phyloP scores from a whole-genome alignment of 1,140 invertebrate genomes.

The Caenorhabditis brenneri region DNA sequence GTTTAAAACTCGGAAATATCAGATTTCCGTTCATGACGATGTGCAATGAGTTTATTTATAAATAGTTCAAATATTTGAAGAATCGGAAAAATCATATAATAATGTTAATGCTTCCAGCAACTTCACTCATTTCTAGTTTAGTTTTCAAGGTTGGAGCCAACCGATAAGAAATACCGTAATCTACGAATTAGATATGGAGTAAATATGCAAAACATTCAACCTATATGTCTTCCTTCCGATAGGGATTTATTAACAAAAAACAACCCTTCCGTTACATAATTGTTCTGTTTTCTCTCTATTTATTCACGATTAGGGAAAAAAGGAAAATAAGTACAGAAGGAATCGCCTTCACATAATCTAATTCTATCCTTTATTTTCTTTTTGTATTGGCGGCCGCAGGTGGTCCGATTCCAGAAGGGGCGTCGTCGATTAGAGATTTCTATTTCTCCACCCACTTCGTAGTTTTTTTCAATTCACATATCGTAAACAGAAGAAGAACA shows the following conservation, averaged over 20 bases:
- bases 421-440: constrained; percentile 1
- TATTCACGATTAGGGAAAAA: not conserved
- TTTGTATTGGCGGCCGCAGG: constrained; percentile 31
- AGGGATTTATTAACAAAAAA: too few species aligned
- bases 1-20: not conserved
- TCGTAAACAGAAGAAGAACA: not conserved
- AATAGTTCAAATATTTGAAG: not conserved
- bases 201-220: too few species aligned
- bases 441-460: not conserved
- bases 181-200: too few species aligned
- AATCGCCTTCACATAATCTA: not conserved
- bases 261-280: too few species aligned
- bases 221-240: too few species aligned
- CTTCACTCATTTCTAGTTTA: too few species aligned
- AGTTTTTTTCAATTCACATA: not conserved
- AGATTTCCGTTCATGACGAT: not conserved
- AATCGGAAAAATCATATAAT: too few species aligned
- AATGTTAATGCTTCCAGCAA: too few species aligned
- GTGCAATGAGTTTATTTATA: not conserved
- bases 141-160: too few species aligned
- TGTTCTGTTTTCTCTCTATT: not conserved
- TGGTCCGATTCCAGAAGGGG: not conserved
- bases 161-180: too few species aligned
- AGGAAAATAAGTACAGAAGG: not conserved
- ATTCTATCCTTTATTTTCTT: not conserved